These are phyloP conservation scores for Cariama cristata DNA, from an alignment of 2,113 vertebrate species.

Conservation along the genomic window DNA sequence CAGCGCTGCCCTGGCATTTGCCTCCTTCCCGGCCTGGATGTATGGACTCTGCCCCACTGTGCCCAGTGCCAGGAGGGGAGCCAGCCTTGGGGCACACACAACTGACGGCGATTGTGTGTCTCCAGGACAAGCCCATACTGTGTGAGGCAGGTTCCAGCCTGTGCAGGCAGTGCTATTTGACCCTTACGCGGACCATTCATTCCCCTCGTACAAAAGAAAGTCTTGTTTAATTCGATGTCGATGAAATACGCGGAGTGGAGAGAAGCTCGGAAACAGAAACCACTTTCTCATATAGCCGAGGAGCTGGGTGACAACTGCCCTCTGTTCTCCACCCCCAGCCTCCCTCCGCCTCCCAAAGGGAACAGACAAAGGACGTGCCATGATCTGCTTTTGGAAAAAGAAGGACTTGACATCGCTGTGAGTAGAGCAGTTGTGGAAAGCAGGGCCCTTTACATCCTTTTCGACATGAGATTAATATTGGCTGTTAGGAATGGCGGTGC, in stretches of 20 bases:
- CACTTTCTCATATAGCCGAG: constrained; percentile 57
- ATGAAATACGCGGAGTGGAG: constrained; percentile 52
- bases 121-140: constrained; percentile 45
- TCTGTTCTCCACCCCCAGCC: constrained; percentile 64
- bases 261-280: constrained; percentile 65
- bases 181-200: constrained; percentile 50
- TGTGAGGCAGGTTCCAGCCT: constrained; percentile 43
- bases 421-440: not conserved
- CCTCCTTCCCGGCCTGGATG: not conserved
- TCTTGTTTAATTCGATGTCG: constrained; percentile 57
- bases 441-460: not conserved
- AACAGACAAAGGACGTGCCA: constrained; percentile 30
- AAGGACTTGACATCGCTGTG: not conserved
- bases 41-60: constrained; percentile 22
- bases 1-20: not conserved
- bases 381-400: not conserved
- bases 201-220: constrained; percentile 46
- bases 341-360: constrained; percentile 13
- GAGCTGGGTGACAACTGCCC: constrained; percentile 65
- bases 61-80: constrained; percentile 29
- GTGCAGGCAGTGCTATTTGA: constrained; percentile 58
- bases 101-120: not conserved
- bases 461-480: not conserved
- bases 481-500: not conserved
- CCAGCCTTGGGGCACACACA: not conserved